Base-by-base conservation (phyloP, 2,797 vertebrate species). In the Halcyon badia region DNA sequence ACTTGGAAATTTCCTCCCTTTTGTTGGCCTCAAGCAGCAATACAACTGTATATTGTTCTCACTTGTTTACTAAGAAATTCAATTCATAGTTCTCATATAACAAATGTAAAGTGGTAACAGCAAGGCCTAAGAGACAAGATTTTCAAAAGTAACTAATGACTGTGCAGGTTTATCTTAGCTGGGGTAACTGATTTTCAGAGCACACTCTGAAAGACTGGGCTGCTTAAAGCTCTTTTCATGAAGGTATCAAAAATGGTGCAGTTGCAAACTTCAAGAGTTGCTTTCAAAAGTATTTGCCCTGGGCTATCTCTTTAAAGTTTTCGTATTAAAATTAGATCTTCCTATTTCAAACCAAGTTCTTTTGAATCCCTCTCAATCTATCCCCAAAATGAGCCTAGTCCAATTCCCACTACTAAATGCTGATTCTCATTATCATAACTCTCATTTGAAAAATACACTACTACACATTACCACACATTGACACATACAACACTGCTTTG, bases 251-350 rank as follows among this genome's bases (percentile, higher is more conserved):
- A 71, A 71, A 28, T 28, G 49, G 26, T 72, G 31, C 51, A 83
- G 46, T 14, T 25, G n/a, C 65, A 80, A 86, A 75, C 70, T 68
- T 91, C 33, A 82, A 33, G 56, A 88, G 28, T 81, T 73, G 89
- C 13, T 77, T 88, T 71, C 42, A 20, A 75, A 88, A 91, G 77
- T 69, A 69, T 1, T 82, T 35, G 30, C 42, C 62, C 51, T 52
- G 44, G 65, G 84, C 41, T 61, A 41, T n/a, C 26, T 66, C 71
- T 37, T 14, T 51, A 51, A 79, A 90, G n/a, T 73, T 77, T 73
- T 64, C 76, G 75, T 78, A 83, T 66, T 89, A 60, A 95, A 95
- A 85, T 71, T 25, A 92, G 60, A 87, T 89, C 75, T 93, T 80
- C 58, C 58, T 83, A n/a, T 76, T 89, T 80, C 10, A 87, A 94